Conservation (phyloP, 2,797 vertebrate genomes). For the Dromococcyx pavoninus region DNA sequence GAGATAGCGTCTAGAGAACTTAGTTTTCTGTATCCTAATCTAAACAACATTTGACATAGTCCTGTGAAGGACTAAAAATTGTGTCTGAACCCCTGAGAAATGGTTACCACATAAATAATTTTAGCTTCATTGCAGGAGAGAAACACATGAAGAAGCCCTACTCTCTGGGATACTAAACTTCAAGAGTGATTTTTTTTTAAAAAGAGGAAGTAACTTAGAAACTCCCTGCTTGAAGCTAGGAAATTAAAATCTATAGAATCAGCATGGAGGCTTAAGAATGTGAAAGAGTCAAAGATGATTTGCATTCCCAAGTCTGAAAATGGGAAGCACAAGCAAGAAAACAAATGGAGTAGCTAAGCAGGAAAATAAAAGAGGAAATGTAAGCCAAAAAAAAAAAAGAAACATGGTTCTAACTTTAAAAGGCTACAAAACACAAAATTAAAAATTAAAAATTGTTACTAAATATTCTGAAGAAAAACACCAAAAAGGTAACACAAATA, state of each 20-base stretch:
- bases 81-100: constrained; percentile 25
- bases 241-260: constrained; percentile 69
- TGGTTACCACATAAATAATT: constrained; percentile 45
- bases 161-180: constrained; percentile 60
- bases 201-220: constrained; percentile 66
- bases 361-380: neutral
- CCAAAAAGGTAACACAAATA: neutral
- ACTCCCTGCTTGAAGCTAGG: constrained; percentile 67
- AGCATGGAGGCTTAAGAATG: constrained; percentile 59
- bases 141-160: constrained; percentile 44
- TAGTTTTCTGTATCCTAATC: neutral
- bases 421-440: neutral
- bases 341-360: neutral
- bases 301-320: constrained; percentile 42
- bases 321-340: neutral
- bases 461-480: neutral
- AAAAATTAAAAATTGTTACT: neutral
- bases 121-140: constrained; percentile 40
- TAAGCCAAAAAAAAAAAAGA: neutral
- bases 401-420: neutral
- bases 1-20: neutral
- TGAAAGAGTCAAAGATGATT: constrained; percentile 33
- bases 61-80: constrained; percentile 22
- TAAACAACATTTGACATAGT: constrained; percentile 31
- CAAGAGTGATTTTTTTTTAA: constrained; percentile 20